Conservation (phyloP, 2,113 vertebrate species). For the Electrona antarctica region DNA sequence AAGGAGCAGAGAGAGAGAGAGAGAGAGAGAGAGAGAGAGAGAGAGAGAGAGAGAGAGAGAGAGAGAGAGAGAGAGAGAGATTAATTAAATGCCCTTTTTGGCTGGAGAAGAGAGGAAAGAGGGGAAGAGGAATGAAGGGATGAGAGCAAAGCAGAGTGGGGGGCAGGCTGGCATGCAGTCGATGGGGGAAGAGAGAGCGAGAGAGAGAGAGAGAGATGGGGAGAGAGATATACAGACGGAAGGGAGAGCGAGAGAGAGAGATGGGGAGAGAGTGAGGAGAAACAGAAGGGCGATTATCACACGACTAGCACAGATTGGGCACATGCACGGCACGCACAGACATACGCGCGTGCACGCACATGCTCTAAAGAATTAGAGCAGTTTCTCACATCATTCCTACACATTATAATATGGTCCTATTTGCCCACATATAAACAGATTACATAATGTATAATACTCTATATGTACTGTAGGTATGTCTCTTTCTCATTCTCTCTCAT, state of each 20-base stretch:
- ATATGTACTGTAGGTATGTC: no score
- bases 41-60: constrained; percentile 2
- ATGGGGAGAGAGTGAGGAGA: constrained; percentile 9
- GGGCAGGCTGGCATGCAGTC: no score
- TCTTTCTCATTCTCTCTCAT: no score
- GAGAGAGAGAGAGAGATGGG: no score
- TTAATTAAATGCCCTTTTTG: constrained; percentile 58
- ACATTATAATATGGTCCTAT: no score
- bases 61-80: constrained; percentile 4
- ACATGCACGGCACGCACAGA: constrained; percentile 28
- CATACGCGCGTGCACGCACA: constrained; percentile 5
- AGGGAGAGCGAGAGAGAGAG: background rate
- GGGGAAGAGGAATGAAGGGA: constrained; percentile 27
- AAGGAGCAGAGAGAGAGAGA: background rate
- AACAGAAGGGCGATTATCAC: constrained; percentile 42
- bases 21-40: constrained; percentile 20
- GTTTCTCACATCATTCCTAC: no score
- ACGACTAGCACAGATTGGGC: constrained; percentile 29
- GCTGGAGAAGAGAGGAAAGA: constrained; percentile 33
- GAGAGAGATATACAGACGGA: no score
- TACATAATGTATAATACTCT: no score
- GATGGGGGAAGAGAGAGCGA: no score
- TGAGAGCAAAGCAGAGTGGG: background rate
- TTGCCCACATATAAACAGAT: no score
- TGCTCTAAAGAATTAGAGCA: background rate